A percentile compares a stretch with the other conserved stretches of the same genome.
Evolutionary conservation across 2,888 invertebrate species (phyloP).

Genomic region (Polyploca ridens): DNA sequence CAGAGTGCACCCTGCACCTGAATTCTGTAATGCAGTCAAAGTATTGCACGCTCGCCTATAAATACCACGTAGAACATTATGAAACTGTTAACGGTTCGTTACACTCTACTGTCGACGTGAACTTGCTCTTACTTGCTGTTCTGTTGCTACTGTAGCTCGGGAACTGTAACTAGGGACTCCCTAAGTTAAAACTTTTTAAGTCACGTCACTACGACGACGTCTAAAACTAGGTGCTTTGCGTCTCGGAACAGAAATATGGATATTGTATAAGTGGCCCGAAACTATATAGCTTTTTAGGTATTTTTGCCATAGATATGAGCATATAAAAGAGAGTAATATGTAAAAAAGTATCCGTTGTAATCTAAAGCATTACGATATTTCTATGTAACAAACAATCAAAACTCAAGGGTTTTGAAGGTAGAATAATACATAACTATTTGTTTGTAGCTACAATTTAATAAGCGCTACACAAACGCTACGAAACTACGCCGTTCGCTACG

Average conservation of each 20-base stretch:
- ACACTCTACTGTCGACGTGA: conserved; percentile 19
- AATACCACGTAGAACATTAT: conserved; percentile 17
- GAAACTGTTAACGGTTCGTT: conserved; percentile 30
- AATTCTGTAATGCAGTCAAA: background rate
- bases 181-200: background rate
- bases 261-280: conserved; percentile 15
- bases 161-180: conserved; percentile 13
- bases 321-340: too few species aligned
- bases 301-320: too few species aligned
- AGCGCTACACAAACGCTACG: conserved; percentile 30
- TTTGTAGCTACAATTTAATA: conserved; percentile 22
- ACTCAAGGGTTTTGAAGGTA: too few species aligned
- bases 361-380: background rate
- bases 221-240: conserved; percentile 1
- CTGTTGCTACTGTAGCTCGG: conserved; percentile 19
- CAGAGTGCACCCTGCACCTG: background rate
- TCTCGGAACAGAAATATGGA: conserved; percentile 13
- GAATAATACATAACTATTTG: background rate
- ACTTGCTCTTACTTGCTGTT: conserved; percentile 18
- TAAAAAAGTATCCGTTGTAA: background rate
- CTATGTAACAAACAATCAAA: too few species aligned
- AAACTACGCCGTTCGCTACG: conserved; percentile 11
- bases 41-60: conserved; percentile 15
- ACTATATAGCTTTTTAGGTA: conserved; percentile 8
- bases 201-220: background rate